phyloP scores from a whole-genome alignment of 2,888 invertebrate genomes.

The Xanthia togata region DNA sequence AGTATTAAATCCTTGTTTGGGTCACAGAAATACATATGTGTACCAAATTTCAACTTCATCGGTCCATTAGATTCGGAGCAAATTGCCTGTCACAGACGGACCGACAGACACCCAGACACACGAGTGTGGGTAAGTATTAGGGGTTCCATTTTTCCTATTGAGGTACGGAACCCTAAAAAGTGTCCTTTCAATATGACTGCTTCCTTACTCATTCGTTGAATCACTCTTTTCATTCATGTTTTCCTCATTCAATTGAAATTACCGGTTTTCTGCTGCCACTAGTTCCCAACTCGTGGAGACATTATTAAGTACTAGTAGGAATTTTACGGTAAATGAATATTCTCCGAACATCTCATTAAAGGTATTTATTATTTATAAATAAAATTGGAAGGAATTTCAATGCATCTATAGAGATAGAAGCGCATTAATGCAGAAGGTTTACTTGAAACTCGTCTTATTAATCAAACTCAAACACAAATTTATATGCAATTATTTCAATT shows the following conservation, averaged over 20 bases:
- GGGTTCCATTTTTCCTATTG: no score
- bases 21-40: no score
- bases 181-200: no score
- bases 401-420: neutral
- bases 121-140: no score
- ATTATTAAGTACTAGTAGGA: neutral
- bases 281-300: neutral
- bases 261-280: neutral
- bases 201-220: neutral
- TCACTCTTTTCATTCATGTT: neutral
- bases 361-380: conserved; percentile 11
- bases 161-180: no score
- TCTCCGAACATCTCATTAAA: conserved; percentile 1
- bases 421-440: neutral
- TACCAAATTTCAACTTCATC: no score
- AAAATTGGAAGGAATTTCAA: neutral
- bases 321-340: conserved; percentile 10
- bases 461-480: no score
- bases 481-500: no score
- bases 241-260: neutral
- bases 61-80: no score
- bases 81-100: no score
- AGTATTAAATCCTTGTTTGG: no score
- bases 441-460: neutral
- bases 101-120: no score